Evolutionary conservation across 1,140 invertebrate genomes (phyloP).

Genomic region (Drosophila trapezifrons): DNA sequence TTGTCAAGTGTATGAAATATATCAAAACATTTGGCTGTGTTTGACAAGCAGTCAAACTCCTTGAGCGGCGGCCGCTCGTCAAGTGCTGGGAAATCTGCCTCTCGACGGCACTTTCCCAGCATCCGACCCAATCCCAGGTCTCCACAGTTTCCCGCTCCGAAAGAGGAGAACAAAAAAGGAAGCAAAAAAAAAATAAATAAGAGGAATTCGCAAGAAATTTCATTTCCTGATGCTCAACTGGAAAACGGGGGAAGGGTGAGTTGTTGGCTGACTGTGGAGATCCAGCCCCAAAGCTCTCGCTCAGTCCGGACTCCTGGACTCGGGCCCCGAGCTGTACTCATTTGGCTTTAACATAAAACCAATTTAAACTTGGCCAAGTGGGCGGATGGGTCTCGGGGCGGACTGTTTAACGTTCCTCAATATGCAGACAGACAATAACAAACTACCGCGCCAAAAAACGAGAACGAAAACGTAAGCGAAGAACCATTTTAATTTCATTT

Average conservation of each 20-base stretch:
- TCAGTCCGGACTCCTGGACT: conserved; percentile 3
- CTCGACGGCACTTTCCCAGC: conserved; percentile 36
- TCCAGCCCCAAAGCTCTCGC: conserved; percentile 17
- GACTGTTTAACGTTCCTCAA: conserved; percentile 64
- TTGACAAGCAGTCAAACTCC: conserved; percentile 78
- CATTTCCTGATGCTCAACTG: conserved; percentile 75
- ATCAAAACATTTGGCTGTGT: conserved; percentile 78
- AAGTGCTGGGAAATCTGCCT: conserved; percentile 54
- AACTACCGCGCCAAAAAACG: conserved; percentile 54
- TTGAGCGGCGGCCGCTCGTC: conserved; percentile 72
- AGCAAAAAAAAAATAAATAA: conserved; percentile 23
- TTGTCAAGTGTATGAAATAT: conserved; percentile 79
- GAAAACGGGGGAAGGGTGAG: conserved; percentile 24
- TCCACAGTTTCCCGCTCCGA: conserved; percentile 11
- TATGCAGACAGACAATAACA: conserved; percentile 72
- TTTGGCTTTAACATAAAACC: conserved; percentile 82
- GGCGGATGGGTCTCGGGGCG: conserved; percentile 17
- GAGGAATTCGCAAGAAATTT: conserved; percentile 77
- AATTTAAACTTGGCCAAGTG: conserved; percentile 74
- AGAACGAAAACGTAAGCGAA: conserved; percentile 32
- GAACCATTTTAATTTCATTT: conserved; percentile 79
- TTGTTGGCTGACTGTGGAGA: neutral
- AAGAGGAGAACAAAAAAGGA: conserved; percentile 30
- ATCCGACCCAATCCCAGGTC: conserved; percentile 3
- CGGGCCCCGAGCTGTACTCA: conserved; percentile 56